phyloP scores from a whole-genome alignment of 2,797 vertebrate genomes.

The Phalanger gymnotis region DNA sequence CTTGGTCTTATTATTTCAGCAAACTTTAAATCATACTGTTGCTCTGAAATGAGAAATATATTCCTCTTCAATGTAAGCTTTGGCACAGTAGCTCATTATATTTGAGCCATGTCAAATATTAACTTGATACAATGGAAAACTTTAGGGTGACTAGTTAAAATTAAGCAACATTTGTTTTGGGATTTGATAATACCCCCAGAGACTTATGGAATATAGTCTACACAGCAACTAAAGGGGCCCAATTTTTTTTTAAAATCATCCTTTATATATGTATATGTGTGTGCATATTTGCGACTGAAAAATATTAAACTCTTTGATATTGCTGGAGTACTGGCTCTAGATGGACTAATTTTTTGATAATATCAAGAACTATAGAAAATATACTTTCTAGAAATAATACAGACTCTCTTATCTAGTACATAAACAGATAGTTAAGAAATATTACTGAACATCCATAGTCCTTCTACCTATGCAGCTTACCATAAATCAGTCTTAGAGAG shows the following conservation, averaged over 20 bases:
- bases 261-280: not conserved
- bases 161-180: conserved; percentile 69
- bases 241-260: not conserved
- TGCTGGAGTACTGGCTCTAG: not conserved
- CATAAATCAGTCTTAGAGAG: not conserved
- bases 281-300: not conserved
- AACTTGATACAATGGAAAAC: conserved; percentile 65
- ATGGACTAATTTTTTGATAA: not conserved
- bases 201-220: not conserved
- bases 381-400: not conserved
- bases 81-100: conserved; percentile 74
- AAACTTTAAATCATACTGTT: conserved; percentile 70
- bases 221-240: not conserved
- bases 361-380: conserved; percentile 20
- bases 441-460: not conserved
- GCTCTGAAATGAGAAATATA: conserved; percentile 75
- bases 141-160: conserved; percentile 68
- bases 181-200: conserved; percentile 50
- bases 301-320: not conserved
- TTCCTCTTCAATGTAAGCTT: conserved; percentile 75
- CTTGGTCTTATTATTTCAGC: conserved; percentile 65
- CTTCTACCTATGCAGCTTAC: not conserved
- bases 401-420: not conserved
- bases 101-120: conserved; percentile 78
- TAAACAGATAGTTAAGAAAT: not conserved